Percentiles rank a stretch among this genome's conserved stretches.
phyloP scores from a whole-genome alignment of 1,140 invertebrate genomes.

The Zophobas atratus region DNA sequence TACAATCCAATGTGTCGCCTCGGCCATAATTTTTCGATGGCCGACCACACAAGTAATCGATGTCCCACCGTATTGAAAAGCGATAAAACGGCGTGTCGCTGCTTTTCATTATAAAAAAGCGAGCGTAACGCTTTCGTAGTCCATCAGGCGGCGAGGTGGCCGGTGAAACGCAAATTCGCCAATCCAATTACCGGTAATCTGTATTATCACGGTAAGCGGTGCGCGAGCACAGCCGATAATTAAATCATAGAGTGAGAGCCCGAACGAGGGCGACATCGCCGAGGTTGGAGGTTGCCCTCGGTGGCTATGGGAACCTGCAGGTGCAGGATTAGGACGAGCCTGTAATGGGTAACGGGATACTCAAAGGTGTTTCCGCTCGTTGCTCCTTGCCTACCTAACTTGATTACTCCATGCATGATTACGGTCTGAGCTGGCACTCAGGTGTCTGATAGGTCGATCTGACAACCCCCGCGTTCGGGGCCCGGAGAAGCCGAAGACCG shows the following conservation, averaged over 20 bases:
- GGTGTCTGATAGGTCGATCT: conserved; percentile 25
- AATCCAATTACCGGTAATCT: conserved; percentile 59
- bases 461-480: neutral
- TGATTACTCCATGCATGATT: conserved; percentile 49
- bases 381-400: conserved; percentile 44
- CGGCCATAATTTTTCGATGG: neutral
- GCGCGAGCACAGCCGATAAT: conserved; percentile 54
- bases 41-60: neutral
- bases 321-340: conserved; percentile 47
- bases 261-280: conserved; percentile 42
- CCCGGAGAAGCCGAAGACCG: too few relatives aligned
- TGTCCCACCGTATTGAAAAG: conserved; percentile 1
- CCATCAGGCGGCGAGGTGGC: conserved; percentile 8
- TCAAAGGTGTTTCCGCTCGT: conserved; percentile 57
- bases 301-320: conserved; percentile 54
- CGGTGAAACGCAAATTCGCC: conserved; percentile 45
- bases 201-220: conserved; percentile 52
- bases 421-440: conserved; percentile 26
- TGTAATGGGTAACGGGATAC: conserved; percentile 57
- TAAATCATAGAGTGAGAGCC: conserved; percentile 53
- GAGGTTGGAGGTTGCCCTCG: conserved; percentile 32
- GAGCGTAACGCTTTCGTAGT: neutral
- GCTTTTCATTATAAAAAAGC: too few relatives aligned
- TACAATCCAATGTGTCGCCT: neutral
- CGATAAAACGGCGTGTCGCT: neutral